Evolutionary conservation across 2,797 vertebrate genomes (phyloP).

Genomic region (Poeciliopsis presidionis): DNA sequence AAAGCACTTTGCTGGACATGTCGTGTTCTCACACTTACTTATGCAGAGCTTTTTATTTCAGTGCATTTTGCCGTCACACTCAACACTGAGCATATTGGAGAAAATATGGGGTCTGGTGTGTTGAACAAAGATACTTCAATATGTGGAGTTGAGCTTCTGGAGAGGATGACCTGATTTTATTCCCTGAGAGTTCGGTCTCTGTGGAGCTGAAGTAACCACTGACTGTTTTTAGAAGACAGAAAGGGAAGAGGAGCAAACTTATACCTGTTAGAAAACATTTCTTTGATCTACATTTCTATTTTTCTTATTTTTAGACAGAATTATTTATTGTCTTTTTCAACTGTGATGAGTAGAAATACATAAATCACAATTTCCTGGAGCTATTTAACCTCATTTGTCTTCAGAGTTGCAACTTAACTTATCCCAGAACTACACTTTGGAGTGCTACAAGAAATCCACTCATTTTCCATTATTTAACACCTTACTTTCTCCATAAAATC

Average conservation of each 20-base stretch:
- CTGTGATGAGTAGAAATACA: not conserved
- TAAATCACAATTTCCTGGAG: not conserved
- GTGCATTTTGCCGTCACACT: conserved; percentile 3
- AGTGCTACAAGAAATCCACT: not conserved
- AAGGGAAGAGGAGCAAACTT: not conserved
- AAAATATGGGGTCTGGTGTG: conserved; percentile 6
- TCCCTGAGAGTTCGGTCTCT: not conserved
- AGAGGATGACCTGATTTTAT: conserved; percentile 1
- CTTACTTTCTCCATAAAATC: not conserved
- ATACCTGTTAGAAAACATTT: not conserved
- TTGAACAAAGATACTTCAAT: conserved; percentile 1
- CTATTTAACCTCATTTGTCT: not conserved
- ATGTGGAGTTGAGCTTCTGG: not conserved
- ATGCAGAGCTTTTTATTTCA: conserved; percentile 7
- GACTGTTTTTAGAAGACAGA: not conserved
- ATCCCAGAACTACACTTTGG: not conserved
- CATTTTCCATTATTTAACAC: not conserved
- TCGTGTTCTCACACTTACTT: not conserved
- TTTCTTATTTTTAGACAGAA: not conserved
- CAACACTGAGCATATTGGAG: not conserved
- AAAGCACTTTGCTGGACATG: conserved; percentile 6
- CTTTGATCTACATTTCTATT: not conserved
- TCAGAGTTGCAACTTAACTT: not conserved
- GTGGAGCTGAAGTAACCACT: not conserved
- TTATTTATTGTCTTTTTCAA: not conserved